A percentile compares a stretch with the other conserved stretches of the same genome.
Conservation (phyloP, 2,797 vertebrate species). For the Poecilia wingei region DNA sequence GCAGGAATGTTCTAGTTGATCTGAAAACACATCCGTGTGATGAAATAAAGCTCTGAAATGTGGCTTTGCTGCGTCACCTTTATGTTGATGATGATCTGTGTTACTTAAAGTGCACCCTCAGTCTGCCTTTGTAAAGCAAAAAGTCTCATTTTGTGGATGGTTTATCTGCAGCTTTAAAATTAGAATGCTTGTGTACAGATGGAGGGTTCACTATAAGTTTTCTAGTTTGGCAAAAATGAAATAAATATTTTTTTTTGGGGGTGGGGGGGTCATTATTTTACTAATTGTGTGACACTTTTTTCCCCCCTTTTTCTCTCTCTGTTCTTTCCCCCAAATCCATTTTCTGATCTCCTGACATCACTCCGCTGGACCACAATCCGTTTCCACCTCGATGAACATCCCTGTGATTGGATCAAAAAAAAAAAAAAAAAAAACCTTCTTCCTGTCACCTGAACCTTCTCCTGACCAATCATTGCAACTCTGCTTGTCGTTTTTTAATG, state of each 20-base stretch:
- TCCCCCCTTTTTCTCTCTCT: slow-evolving; percentile 69
- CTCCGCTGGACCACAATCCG: slow-evolving; percentile 82
- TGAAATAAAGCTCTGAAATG: slow-evolving; percentile 29
- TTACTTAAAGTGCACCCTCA: slow-evolving; percentile 56
- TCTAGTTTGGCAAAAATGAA: slow-evolving; percentile 47
- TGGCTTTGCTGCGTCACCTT: slow-evolving; percentile 36
- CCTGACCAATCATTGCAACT: slow-evolving; percentile 88
- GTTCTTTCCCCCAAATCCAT: slow-evolving; percentile 83
- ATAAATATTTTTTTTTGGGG: slow-evolving; percentile 20
- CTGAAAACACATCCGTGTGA: slow-evolving; percentile 16
- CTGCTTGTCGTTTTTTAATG: slow-evolving; percentile 54
- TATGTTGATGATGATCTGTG: slow-evolving; percentile 38
- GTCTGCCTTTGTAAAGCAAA: slow-evolving; percentile 37
- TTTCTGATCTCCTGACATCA: slow-evolving; percentile 85
- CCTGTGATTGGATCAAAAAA: slow-evolving; percentile 72
- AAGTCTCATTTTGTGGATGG: not conserved
- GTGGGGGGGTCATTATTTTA: slow-evolving; percentile 58
- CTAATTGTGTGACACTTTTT: slow-evolving; percentile 83
- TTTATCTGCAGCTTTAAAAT: slow-evolving; percentile 10
- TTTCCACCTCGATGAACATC: slow-evolving; percentile 69
- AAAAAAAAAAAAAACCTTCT: slow-evolving; percentile 59
- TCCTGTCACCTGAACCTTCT: slow-evolving; percentile 87
- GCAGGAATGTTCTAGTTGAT: slow-evolving; percentile 22
- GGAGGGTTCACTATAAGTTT: slow-evolving; percentile 46
- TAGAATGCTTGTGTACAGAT: slow-evolving; percentile 36